A percentile compares a stretch with the other conserved stretches of the same genome.
phyloP scores from a whole-genome alignment of 1,140 invertebrate genomes.

The Aphaenogaster floridana region DNA sequence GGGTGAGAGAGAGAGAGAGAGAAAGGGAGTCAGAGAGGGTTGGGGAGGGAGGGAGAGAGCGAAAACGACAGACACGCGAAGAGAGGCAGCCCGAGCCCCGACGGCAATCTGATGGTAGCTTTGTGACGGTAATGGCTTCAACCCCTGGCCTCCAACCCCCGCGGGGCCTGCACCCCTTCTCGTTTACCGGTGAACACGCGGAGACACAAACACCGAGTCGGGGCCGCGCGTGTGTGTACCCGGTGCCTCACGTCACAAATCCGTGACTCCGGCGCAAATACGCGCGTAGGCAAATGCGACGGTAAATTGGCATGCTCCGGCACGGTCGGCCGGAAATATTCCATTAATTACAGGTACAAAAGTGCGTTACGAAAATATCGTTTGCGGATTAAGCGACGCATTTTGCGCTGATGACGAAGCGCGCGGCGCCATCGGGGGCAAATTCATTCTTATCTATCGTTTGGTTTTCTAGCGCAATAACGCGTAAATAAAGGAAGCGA shows the following conservation, averaged over 20 bases:
- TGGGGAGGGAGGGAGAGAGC: background rate
- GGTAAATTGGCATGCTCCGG: conserved; percentile 24
- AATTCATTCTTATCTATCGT: conserved; percentile 42
- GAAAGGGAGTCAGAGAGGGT: background rate
- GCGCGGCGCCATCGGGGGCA: conserved; percentile 32
- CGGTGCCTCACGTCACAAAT: conserved; percentile 9
- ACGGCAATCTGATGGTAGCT: conserved; percentile 87
- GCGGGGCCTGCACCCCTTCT: conserved; percentile 70
- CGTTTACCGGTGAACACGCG: conserved; percentile 73
- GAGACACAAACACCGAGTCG: conserved; percentile 27
- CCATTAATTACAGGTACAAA: conserved; percentile 58
- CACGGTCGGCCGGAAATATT: conserved; percentile 52
- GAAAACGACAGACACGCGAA: conserved; percentile 52
- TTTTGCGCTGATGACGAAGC: conserved; percentile 33
- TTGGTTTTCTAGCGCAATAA: background rate
- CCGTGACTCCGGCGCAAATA: conserved; percentile 32
- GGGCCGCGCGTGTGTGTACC: background rate
- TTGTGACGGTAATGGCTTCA: conserved; percentile 86
- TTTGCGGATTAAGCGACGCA: conserved; percentile 52
- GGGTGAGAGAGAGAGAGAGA: background rate
- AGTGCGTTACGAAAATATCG: conserved; percentile 55
- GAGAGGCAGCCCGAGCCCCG: conserved; percentile 79
- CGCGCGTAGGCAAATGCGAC: conserved; percentile 5
- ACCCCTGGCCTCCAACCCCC: conserved; percentile 76
- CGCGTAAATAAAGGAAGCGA: background rate